Evolutionary conservation across 2,888 invertebrate species (phyloP), one percentile per base, ranked within the genome.

Genomic region (Tenthredo mesomela): DNA sequence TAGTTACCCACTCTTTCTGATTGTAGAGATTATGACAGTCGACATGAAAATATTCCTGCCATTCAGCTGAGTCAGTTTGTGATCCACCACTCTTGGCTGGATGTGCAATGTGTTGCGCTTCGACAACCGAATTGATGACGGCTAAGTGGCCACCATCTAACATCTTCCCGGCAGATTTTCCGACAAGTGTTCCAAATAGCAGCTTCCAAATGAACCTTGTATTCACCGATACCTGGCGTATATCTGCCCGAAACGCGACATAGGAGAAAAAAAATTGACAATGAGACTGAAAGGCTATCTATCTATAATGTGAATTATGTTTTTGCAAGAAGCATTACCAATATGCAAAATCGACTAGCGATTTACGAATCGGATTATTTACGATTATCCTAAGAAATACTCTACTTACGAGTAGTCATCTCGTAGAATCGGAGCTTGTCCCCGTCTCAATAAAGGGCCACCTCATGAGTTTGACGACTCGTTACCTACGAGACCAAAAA

Each of bases 11-110:
- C 21, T 82, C 67, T 12, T 67, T 67, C 9, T 82, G 37, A 21
- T 12, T n/a, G 4, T 29, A 67, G 0, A 82, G 43, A 40, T 82
- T 67, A n/a, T 82, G 82, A 67, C n/a, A 29, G 25, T 67, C 82
- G 37, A 67, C 37, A 3, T 18, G n/a, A 12, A 15, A 37, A 21
- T 40, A 21, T n/a, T 71, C 40, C 0, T 21, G 0, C 7, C 9
- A 10, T n/a, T 7, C 10, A 10, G 71, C n/a, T n/a, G n/a, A 6
- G 80, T 21, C n/a, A 15, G n/a, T 29, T 1, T 18, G 12, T 29
- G 29, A 5, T 6, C 25, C 50, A 12, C 37, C n/a, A 21, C 7
- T 33, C 5, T 6, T 10, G 15, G 6, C 15, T 0, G 61, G 21
- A 3, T 37, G 0, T 4, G 7, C 21, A 37, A 80, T 9, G 15